A percentile compares a stretch with the other conserved stretches of the same genome.
Evolutionary conservation across 2,113 vertebrate species (phyloP).

Genomic region (Vulpes lagopus): DNA sequence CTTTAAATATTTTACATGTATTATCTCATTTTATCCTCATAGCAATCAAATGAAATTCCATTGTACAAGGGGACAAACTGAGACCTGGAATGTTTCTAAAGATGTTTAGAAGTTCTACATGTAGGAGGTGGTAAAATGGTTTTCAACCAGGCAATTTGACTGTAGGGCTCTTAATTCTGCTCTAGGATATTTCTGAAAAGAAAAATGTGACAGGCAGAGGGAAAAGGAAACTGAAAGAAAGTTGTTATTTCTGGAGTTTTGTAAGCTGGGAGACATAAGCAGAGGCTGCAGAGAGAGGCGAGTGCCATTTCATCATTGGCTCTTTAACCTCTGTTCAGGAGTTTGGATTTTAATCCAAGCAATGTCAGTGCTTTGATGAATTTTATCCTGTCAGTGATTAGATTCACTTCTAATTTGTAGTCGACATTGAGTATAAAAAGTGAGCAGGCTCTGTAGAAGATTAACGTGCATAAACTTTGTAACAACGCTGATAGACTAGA

Average conservation of each 20-base stretch:
- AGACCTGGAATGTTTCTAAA: neutral
- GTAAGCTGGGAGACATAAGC: neutral
- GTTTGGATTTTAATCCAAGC: constrained; percentile 3
- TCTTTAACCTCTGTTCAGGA: neutral
- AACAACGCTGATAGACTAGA: neutral
- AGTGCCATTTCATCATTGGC: neutral
- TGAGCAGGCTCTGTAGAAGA: neutral
- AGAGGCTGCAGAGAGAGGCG: neutral
- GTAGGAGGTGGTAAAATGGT: neutral
- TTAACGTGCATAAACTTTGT: neutral
- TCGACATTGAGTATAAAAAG: neutral
- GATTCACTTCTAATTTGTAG: neutral
- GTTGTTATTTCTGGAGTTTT: neutral
- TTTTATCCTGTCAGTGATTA: neutral
- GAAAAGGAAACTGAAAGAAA: neutral
- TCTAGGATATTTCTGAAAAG: neutral
- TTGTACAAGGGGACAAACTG: neutral
- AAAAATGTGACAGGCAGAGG: neutral
- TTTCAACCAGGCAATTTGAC: neutral
- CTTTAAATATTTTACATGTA: neutral
- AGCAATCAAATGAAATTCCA: neutral
- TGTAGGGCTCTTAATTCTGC: neutral
- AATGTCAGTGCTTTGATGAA: neutral
- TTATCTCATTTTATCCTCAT: neutral
- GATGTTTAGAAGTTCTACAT: neutral